A percentile compares a stretch with the other conserved stretches of the same genome.
These are phyloP conservation scores for Pitta sordida DNA, from an alignment of 2,113 vertebrate genomes.

Conservation along the genomic window DNA sequence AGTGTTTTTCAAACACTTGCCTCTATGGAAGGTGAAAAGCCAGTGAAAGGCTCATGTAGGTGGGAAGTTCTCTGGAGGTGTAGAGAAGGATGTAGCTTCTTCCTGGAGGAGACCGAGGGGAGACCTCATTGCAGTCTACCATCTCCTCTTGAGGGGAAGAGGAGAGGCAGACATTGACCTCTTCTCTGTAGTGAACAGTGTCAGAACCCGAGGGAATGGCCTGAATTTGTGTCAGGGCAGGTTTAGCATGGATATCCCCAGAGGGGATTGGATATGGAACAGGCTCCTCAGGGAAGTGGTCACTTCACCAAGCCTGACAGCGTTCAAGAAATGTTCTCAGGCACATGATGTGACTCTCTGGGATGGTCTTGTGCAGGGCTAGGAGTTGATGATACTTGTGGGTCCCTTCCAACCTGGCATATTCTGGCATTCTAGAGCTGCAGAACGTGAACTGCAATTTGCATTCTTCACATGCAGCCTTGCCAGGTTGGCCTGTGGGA, in stretches of 20 bases:
- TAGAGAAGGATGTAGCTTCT: background rate
- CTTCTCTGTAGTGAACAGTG: background rate
- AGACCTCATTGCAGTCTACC: background rate
- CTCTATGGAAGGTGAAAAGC: background rate
- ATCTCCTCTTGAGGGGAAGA: background rate
- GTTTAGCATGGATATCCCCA: background rate
- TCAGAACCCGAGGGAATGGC: background rate
- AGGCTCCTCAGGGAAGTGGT: background rate
- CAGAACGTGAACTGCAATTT: background rate
- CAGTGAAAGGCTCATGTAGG: background rate
- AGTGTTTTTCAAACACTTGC: background rate
- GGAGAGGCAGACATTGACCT: background rate
- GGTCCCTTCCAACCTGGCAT: background rate
- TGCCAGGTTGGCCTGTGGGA: background rate
- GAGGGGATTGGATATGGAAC: background rate
- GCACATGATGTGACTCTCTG: background rate
- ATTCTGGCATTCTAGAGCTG: background rate
- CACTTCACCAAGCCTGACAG: background rate
- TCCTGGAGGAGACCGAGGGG: background rate
- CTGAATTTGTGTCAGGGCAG: background rate
- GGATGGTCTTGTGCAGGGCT: background rate
- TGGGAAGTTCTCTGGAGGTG: background rate
- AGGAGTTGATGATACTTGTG: background rate
- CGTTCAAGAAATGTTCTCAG: background rate
- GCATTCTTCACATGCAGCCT: background rate